Base-by-base conservation (phyloP, 1,140 invertebrate species). In the Spodoptera frugiperda region DNA sequence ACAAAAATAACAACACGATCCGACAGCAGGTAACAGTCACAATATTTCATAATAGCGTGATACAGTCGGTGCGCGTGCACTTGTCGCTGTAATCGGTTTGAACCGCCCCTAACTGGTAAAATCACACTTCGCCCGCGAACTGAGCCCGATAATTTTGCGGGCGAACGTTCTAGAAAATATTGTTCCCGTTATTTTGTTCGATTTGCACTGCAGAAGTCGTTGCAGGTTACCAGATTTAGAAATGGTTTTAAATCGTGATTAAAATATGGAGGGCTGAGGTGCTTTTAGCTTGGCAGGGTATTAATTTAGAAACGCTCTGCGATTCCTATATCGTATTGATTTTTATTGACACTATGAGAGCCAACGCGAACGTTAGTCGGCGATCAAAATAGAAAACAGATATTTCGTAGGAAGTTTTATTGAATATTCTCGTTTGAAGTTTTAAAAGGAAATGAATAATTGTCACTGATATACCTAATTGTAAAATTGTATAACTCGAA, bases 41-140 rank as follows among this genome's bases (percentile, higher is more conserved):
- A 71, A 61, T 59, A 73, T 61, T 61, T 61, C 71, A 73, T n/a
- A 46, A 11, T 73, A 33, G 76, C 76, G 55, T 72, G 76, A 30
- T 21, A 61, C 25, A 59, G 63, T n/a, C 11, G 19, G 68, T 70
- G 76, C 68, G 46, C 76, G 67, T 72, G 67, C 30, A 72, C 48
- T 73, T 72, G 77, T 78, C 77, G 70, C 70, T 21, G 49, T 78
- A 78, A 78, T 78, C 68, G 77, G 55, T 73, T 15, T 10, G 55
- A 61, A 61, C 77, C 77, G 77, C 77, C 77, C 70, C 53, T 48
- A 78, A 59, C 46, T 46, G 63, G 71, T 75, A 78, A 78, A 75
- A 75, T 78, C 61, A 70, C 77, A 75, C 77, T 78, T 78, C 39
- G 15, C 48, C 39, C 44, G 21, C 46, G 25, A 75, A 78, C 59